Evolutionary conservation across 2,113 vertebrate species (phyloP).

Genomic region (Marcusenius ussheri): DNA sequence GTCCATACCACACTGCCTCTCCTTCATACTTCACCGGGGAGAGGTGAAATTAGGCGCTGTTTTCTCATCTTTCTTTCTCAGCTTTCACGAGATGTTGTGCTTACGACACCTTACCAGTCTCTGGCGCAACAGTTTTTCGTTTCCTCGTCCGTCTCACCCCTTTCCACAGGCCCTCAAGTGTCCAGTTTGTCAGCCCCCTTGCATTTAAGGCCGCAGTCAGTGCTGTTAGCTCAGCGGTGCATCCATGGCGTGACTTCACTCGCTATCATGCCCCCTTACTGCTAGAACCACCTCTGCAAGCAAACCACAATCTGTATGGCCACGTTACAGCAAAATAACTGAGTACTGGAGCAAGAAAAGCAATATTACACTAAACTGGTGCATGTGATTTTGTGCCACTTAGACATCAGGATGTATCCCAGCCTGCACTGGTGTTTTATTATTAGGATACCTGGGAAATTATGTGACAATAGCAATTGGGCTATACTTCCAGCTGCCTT

Average conservation of each 20-base stretch:
- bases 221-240: background rate
- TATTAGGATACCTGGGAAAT: background rate
- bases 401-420: background rate
- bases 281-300: background rate
- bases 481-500: slow-evolving; percentile 44
- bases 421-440: background rate
- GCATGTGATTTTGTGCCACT: background rate
- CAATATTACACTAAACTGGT: background rate
- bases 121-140: slow-evolving; percentile 38
- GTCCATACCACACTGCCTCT: slow-evolving; percentile 43
- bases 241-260: background rate
- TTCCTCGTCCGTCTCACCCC: slow-evolving; percentile 37
- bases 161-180: background rate
- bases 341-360: background rate
- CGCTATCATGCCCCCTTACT: background rate
- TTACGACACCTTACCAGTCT: slow-evolving; percentile 45
- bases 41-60: slow-evolving; percentile 36
- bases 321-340: background rate
- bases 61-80: slow-evolving; percentile 35
- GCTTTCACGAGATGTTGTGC: slow-evolving; percentile 38
- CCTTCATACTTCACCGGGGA: slow-evolving; percentile 38
- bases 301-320: background rate
- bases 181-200: slow-evolving; percentile 42
- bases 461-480: background rate
- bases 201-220: background rate